phyloP scores from a whole-genome alignment of 2,797 vertebrate species.

The Pteronotus mesoamericanus region DNA sequence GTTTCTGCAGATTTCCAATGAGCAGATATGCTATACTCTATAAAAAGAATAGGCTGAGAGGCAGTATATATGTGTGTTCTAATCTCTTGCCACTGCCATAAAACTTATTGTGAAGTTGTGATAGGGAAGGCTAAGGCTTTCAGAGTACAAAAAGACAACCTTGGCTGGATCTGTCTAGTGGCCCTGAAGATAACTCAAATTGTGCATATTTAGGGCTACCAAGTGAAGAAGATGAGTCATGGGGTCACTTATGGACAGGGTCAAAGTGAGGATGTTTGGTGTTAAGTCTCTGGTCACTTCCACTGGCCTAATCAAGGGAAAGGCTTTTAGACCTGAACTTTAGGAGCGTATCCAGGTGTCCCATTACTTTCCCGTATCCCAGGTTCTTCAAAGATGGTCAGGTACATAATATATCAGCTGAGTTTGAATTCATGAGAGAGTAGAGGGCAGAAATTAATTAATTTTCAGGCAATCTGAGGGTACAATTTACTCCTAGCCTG shows the following conservation, averaged over 20 bases:
- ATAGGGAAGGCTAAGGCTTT: not conserved
- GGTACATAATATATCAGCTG: not conserved
- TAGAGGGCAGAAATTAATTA: not conserved
- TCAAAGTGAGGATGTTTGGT: not conserved
- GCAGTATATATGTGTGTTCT: not conserved
- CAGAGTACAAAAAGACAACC: not conserved
- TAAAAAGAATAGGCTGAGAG: not conserved
- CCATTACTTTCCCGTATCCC: not conserved
- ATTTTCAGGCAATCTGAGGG: not conserved
- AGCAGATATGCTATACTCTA: constrained; percentile 33
- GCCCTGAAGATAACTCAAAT: not conserved
- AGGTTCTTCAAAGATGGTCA: not conserved
- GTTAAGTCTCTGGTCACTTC: not conserved
- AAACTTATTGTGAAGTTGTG: constrained; percentile 4
- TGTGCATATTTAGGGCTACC: not conserved
- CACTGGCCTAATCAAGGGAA: fast-evolving
- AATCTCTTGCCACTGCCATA: not conserved
- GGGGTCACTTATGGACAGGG: not conserved
- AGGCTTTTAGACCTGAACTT: not conserved
- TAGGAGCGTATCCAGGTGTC: not conserved
- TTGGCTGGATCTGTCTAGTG: not conserved
- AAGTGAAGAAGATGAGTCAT: not conserved
- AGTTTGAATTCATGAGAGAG: not conserved
- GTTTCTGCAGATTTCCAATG: constrained; percentile 41
- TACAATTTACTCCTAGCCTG: not conserved